Conservation (phyloP, 2,888 invertebrate genomes). For the Clistopyga incitator region DNA sequence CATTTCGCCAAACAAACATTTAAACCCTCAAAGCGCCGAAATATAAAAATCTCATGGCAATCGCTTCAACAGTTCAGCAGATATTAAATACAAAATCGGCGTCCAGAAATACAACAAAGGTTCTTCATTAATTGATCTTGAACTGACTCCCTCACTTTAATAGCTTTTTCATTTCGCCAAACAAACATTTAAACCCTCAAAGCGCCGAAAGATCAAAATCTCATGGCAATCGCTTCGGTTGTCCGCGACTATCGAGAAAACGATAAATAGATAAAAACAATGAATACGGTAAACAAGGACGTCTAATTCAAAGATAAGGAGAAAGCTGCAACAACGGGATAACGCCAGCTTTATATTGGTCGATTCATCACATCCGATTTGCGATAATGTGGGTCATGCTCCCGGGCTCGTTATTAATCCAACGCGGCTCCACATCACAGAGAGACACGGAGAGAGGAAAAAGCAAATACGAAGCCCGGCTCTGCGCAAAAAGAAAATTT, state of each 20-base stretch:
- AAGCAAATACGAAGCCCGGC: not conserved
- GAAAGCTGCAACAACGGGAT: constrained; percentile 17
- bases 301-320: not conserved
- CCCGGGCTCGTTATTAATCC: not conserved
- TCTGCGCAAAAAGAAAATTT: constrained; percentile 4
- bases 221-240: not conserved
- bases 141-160: no score
- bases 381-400: constrained; percentile 39
- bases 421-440: not conserved
- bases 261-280: not conserved
- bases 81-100: no score
- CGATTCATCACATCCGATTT: constrained; percentile 37
- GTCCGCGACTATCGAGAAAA: not conserved
- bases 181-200: not conserved
- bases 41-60: not conserved
- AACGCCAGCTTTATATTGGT: constrained; percentile 15
- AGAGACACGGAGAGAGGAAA: constrained; percentile 19
- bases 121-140: no score
- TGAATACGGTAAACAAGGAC: not conserved
- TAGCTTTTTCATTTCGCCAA: no score
- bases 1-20: not conserved
- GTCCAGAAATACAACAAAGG: no score
- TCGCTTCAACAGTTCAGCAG: not conserved
- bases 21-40: not conserved
- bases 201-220: not conserved